Conservation (phyloP, 2,797 vertebrate genomes). For the Malurus splendens region DNA sequence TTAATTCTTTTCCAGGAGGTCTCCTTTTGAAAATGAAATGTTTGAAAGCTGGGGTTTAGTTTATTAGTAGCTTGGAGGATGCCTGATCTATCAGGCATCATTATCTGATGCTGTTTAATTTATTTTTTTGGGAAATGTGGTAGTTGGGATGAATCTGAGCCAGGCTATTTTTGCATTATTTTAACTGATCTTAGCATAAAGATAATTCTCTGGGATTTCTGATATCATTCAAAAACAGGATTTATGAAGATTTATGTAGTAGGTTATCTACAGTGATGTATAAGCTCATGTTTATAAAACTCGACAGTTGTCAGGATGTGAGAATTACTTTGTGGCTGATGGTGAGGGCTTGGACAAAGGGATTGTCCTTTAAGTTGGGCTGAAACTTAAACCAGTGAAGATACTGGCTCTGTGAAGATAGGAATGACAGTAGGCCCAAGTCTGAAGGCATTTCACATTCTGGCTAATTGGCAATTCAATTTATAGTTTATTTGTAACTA, state of each 20-base stretch:
- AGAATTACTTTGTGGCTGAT: neutral
- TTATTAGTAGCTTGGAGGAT: neutral
- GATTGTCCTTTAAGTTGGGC: neutral
- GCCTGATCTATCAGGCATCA: neutral
- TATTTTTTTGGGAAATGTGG: neutral
- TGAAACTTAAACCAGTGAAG: neutral
- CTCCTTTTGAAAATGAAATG: neutral
- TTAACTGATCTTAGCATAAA: neutral
- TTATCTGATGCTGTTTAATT: neutral
- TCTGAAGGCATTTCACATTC: neutral
- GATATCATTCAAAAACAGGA: neutral
- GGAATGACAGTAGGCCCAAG: neutral
- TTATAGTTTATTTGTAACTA: neutral
- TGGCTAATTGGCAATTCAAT: neutral
- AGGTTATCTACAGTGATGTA: neutral
- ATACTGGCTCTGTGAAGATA: neutral
- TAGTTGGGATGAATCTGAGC: neutral
- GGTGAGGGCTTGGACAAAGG: neutral
- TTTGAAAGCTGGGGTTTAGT: neutral
- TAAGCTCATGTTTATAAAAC: neutral
- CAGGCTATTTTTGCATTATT: neutral
- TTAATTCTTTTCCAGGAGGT: neutral
- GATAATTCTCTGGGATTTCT: neutral
- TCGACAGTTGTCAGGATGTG: neutral
- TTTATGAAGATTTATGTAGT: neutral